Conservation (phyloP, 2,797 vertebrate genomes). For the Synanceia verrucosa region DNA sequence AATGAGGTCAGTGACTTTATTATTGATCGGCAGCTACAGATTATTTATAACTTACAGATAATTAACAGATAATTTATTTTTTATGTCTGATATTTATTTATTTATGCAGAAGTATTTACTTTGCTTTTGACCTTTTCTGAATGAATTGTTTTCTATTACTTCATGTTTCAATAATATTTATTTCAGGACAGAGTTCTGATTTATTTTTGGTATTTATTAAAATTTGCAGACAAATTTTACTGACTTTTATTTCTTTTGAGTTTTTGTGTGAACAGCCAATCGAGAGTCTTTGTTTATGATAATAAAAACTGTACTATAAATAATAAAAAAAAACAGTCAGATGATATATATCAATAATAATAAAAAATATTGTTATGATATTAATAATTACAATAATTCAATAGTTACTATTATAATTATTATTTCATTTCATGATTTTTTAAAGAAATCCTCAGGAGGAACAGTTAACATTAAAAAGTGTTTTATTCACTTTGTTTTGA, state of each 20-base stretch:
- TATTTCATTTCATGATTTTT: too few relatives aligned
- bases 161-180: neutral
- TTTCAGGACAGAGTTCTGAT: neutral
- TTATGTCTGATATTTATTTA: neutral
- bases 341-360: too few relatives aligned
- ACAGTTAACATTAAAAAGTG: too few relatives aligned
- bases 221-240: neutral
- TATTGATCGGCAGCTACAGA: too few relatives aligned
- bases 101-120: neutral
- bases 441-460: too few relatives aligned
- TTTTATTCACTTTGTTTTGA: too few relatives aligned
- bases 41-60: neutral
- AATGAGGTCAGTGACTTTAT: too few relatives aligned
- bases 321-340: too few relatives aligned
- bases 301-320: neutral
- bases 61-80: neutral
- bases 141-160: too few relatives aligned
- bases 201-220: neutral
- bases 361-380: too few relatives aligned
- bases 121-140: neutral
- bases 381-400: too few relatives aligned
- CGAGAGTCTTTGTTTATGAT: neutral
- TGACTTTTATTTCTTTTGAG: neutral
- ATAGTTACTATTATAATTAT: too few relatives aligned
- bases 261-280: neutral